phyloP scores from a whole-genome alignment of 2,888 invertebrate genomes.

The Orthonevra nobilis region DNA sequence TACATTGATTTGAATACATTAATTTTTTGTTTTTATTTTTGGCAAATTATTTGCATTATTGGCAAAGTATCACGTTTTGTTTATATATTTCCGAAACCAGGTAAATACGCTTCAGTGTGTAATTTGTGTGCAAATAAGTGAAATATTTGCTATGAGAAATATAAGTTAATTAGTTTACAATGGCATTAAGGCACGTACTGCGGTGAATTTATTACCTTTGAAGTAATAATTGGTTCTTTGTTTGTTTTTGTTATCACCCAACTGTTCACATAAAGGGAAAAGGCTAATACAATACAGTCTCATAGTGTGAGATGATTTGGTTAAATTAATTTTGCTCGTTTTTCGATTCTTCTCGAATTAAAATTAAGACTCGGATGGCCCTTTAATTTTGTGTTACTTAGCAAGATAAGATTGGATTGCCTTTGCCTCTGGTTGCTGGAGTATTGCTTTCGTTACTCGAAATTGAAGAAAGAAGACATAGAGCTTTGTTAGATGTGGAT shows the following conservation, averaged over 20 bases:
- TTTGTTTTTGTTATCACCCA: conserved; percentile 27
- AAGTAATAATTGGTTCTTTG: conserved; percentile 26
- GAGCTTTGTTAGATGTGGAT: too few relatives aligned
- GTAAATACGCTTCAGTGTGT: too few relatives aligned
- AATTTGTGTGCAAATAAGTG: conserved; percentile 12
- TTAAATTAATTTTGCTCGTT: too few relatives aligned
- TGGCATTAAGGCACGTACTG: conserved; percentile 39
- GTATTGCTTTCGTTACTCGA: too few relatives aligned
- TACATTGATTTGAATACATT: too few relatives aligned
- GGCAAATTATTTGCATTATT: neutral
- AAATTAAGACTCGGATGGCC: too few relatives aligned
- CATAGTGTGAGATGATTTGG: neutral
- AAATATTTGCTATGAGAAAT: conserved; percentile 7
- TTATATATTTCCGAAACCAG: neutral
- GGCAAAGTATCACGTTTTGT: conserved; percentile 16
- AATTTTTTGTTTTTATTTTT: too few relatives aligned
- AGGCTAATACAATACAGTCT: neutral
- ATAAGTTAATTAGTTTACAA: conserved; percentile 32
- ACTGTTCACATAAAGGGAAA: conserved; percentile 4
- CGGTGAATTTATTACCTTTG: conserved; percentile 14
- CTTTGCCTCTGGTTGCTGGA: too few relatives aligned
- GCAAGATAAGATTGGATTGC: too few relatives aligned
- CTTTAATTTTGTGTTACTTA: too few relatives aligned
- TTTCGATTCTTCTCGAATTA: neutral
- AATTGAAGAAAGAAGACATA: too few relatives aligned